Percentiles rank a stretch among this genome's conserved stretches.
Evolutionary conservation across 1,140 invertebrate genomes (phyloP).

Genomic region (Matsumurasca onukii): DNA sequence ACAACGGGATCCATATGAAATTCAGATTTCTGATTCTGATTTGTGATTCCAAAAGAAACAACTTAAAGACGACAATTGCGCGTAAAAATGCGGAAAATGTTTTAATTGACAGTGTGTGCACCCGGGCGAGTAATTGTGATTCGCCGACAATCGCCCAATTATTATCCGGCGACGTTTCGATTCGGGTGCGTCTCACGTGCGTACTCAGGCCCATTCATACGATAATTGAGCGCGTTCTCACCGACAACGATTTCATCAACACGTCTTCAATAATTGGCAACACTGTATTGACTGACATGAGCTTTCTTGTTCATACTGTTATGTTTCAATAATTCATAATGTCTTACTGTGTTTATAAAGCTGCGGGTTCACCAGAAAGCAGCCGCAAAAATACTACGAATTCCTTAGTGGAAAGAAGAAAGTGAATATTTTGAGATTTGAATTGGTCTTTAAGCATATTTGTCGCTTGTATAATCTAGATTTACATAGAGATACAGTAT

Average conservation of each 20-base stretch:
- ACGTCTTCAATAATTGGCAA: neutral
- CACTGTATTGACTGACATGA: neutral
- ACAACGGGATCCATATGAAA: too few species aligned
- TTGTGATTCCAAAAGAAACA: neutral
- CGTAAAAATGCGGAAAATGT: neutral
- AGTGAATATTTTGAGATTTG: too few species aligned
- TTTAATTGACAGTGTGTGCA: neutral
- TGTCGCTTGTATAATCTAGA: too few species aligned
- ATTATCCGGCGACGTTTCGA: neutral
- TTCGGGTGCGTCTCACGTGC: neutral
- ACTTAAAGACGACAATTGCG: neutral
- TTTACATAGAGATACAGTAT: too few species aligned
- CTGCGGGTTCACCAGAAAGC: too few species aligned
- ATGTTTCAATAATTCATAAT: too few species aligned
- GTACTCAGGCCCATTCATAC: neutral
- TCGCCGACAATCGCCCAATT: neutral
- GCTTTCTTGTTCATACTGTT: too few species aligned
- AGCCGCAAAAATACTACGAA: too few species aligned
- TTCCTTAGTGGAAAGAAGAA: too few species aligned
- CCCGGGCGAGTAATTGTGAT: neutral
- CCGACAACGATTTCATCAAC: neutral
- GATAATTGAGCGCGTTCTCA: neutral
- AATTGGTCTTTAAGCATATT: too few species aligned
- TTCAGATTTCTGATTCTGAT: neutral
- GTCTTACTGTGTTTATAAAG: too few species aligned